Evolutionary conservation across 2,797 vertebrate species (phyloP).

Genomic region (Sebastes oblongus): DNA sequence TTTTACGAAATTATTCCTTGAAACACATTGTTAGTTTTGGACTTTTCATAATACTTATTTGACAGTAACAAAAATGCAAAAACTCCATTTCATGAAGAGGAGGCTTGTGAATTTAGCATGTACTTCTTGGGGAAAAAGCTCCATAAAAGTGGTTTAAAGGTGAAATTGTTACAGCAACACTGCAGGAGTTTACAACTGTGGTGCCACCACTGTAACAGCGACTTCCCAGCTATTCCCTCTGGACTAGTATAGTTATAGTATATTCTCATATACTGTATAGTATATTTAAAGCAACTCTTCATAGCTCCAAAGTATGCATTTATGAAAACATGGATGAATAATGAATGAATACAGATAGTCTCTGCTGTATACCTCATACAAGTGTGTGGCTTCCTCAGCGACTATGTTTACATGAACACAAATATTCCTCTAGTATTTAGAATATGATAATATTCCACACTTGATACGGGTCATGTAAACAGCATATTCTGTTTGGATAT

Average conservation of each 20-base stretch:
- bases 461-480: no score
- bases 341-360: not conserved
- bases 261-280: no score
- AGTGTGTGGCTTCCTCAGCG: slow-evolving; percentile 19
- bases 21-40: not conserved
- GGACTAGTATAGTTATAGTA: not conserved
- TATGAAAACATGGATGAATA: not conserved
- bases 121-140: not conserved
- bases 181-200: not conserved
- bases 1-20: not conserved
- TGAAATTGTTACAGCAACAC: not conserved
- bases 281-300: not conserved
- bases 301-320: not conserved
- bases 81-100: rapidly evolving
- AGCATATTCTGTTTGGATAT: rapidly evolving
- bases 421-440: no score
- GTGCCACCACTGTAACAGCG: not conserved
- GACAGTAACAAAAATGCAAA: not conserved
- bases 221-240: not conserved
- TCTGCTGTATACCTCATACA: slow-evolving; percentile 16
- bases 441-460: no score
- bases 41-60: not conserved
- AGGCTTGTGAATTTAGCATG: not conserved
- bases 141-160: not conserved
- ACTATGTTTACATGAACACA: not conserved